Conservation (phyloP, 2,113 vertebrate species). For the Gavialis gangeticus region DNA sequence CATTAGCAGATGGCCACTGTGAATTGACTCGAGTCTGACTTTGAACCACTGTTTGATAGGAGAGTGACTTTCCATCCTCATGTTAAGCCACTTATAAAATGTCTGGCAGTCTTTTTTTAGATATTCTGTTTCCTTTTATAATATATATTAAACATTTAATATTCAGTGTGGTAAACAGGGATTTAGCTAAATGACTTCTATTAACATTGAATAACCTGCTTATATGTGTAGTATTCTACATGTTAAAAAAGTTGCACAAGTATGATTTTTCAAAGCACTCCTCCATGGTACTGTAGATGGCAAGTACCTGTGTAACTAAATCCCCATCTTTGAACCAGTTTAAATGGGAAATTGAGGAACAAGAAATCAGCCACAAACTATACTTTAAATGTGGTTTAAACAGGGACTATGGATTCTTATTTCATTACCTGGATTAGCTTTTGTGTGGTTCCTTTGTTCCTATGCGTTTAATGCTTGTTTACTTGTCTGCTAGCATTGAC, state of each 20-base stretch:
- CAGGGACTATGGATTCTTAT: too few relatives aligned
- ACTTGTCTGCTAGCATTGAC: too few relatives aligned
- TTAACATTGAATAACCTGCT: background rate
- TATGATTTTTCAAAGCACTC: slow-evolving; percentile 11
- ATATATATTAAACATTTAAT: background rate
- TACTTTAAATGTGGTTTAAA: too few relatives aligned
- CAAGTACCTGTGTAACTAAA: slow-evolving; percentile 6
- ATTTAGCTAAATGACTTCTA: slow-evolving; percentile 3
- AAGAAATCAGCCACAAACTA: too few relatives aligned
- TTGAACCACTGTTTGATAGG: background rate
- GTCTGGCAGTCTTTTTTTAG: slow-evolving; percentile 27
- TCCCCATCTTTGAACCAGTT: background rate
- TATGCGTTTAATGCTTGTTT: too few relatives aligned
- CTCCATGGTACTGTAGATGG: background rate
- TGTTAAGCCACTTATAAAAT: background rate
- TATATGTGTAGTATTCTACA: slow-evolving; percentile 23
- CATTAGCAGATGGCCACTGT: background rate
- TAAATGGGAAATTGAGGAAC: too few relatives aligned
- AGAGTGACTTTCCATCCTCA: background rate
- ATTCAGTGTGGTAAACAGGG: background rate
- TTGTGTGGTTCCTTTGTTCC: too few relatives aligned
- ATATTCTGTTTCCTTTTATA: background rate
- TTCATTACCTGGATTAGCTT: too few relatives aligned
- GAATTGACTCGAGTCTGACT: slow-evolving; percentile 13
- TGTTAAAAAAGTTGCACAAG: slow-evolving; percentile 1